Base-by-base conservation (phyloP, 2,888 invertebrate species). In the Cancer borealis region DNA sequence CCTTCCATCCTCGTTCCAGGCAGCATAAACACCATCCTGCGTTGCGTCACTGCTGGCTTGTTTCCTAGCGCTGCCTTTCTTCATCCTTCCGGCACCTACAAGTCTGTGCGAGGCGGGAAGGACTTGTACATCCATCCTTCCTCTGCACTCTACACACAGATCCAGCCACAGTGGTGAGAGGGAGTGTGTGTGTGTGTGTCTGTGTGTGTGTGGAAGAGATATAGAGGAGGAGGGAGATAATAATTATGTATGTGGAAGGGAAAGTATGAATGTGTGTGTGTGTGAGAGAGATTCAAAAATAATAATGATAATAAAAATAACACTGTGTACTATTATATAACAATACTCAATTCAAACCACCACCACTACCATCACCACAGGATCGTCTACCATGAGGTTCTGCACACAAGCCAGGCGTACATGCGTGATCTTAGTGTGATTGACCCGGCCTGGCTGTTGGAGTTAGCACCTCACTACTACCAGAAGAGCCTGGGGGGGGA, bases 401-500 rank as follows among this genome's bases (percentile, higher is more conserved):
- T 95, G 30, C 95, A 95, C 47, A 95, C 95, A 17, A 60, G 46
- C n/a, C 30, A 98, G 96, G 97, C 98, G 0, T 99, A 98, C 96
- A 99, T 99, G 98, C 97, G 98, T 91, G 99, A 99, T 93, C 96
- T 99, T 93, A 98, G 98, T 92, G 98, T 98, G 0, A 98, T 99
- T 91, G 97, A 98, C 93, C 98, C 98, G n/a, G 97, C 98, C 88
- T 99, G 99, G 99, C 97, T 99, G 30, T 97, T 98, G 92, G 99
- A 99, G 96, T 96, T 99, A 66, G 99, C 99, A 0, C 99, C 99
- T 0, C 99, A 99, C 97, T 99, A 98, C 96, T 99, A 99, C 96
- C 97, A 97, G 96, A 98, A 97, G 90, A 30, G 60, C 8, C 3
- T 6, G n/a, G 17, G 21, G 3, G n/a, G 73, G 73, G 73, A 73